Conservation (phyloP, 1,140 invertebrate genomes). For the Daktulosphaira vitifoliae region DNA sequence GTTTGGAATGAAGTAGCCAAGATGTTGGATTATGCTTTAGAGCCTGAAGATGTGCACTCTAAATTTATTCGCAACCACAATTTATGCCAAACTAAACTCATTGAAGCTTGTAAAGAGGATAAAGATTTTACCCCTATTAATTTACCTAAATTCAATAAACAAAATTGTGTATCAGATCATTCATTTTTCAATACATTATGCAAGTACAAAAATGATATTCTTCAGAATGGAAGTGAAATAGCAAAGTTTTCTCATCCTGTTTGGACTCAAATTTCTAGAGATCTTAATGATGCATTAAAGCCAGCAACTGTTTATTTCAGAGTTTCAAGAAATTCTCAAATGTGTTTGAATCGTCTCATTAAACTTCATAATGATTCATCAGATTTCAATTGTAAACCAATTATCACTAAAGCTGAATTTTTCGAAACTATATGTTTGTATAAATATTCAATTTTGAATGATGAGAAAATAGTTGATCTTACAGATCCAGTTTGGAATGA, state of each 20-base stretch:
- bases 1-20: slow-evolving; percentile 24
- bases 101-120: slow-evolving; percentile 22
- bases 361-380: neutral
- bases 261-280: slow-evolving; percentile 29
- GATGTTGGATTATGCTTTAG: slow-evolving; percentile 22
- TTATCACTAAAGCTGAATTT: slow-evolving; percentile 1
- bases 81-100: slow-evolving; percentile 24
- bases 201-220: slow-evolving; percentile 9
- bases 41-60: slow-evolving; percentile 12
- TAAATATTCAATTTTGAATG: slow-evolving; percentile 29
- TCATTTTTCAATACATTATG: slow-evolving; percentile 10
- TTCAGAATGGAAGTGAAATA: slow-evolving; percentile 18
- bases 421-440: slow-evolving; percentile 27
- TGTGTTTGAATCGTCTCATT: slow-evolving; percentile 19
- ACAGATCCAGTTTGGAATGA: slow-evolving; percentile 28
- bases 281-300: slow-evolving; percentile 11
- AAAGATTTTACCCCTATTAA: slow-evolving; percentile 13
- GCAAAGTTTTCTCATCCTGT: slow-evolving; percentile 28
- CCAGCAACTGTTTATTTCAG: slow-evolving; percentile 28
- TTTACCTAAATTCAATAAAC: slow-evolving; percentile 5
- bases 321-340: slow-evolving; percentile 19
- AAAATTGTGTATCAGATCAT: slow-evolving; percentile 20
- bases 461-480: slow-evolving; percentile 8
- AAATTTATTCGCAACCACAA: slow-evolving; percentile 28
- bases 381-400: neutral